phyloP scores from a whole-genome alignment of 2,888 invertebrate species.

The Arenicola marina region DNA sequence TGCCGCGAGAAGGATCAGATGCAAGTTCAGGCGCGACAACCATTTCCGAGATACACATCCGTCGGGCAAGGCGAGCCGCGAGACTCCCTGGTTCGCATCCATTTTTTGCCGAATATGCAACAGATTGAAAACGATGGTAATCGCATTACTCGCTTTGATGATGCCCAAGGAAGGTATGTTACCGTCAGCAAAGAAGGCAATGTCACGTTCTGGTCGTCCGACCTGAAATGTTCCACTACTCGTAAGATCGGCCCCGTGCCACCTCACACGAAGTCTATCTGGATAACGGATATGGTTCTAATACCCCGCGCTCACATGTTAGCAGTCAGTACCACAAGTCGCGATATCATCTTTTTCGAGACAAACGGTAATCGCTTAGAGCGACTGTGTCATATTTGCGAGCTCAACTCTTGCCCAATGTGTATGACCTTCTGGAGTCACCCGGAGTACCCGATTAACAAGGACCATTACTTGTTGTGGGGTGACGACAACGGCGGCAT shows the following conservation, averaged over 20 bases:
- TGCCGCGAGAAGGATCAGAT: conserved; percentile 62
- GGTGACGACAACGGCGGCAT: conserved; percentile 74
- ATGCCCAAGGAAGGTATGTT: conserved; percentile 70
- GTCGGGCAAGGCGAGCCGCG: not conserved
- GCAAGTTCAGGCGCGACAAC: conserved; percentile 25
- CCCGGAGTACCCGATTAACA: no score
- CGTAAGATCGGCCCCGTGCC: not conserved
- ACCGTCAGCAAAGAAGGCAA: conserved; percentile 78
- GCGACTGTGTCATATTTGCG: conserved; percentile 65
- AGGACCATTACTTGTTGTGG: conserved; percentile 68
- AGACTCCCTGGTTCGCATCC: not conserved
- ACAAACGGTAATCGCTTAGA: conserved; percentile 72
- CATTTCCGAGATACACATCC: conserved; percentile 39
- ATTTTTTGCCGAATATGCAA: not conserved
- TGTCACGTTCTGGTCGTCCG: conserved; percentile 78
- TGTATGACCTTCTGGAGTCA: conserved; percentile 64
- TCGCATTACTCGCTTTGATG: not conserved
- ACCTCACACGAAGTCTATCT: conserved; percentile 62
- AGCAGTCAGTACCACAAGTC: conserved; percentile 77
- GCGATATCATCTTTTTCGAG: conserved; percentile 77
- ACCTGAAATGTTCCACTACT: conserved; percentile 66
- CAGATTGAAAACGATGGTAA: not conserved
- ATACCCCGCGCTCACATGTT: conserved; percentile 79
- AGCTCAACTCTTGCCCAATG: conserved; percentile 68
- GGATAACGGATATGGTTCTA: conserved; percentile 75